Conservation (phyloP, 2,888 invertebrate species). For the Diachrysia chrysitis region DNA sequence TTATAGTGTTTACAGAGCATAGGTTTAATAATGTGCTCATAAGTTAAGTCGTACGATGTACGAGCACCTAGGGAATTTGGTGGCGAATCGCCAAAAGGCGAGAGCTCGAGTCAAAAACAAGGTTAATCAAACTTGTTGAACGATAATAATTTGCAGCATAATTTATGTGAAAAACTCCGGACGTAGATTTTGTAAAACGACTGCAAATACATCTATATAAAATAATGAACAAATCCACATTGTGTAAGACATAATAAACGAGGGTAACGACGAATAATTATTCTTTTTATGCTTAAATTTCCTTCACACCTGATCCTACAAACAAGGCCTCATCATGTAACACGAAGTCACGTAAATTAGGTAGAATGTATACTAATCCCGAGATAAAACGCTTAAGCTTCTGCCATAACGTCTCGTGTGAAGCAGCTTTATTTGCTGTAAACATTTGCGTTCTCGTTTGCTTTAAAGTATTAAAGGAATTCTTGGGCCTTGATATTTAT, state of each 20-base stretch:
- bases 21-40: slow-evolving; percentile 3
- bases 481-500: slow-evolving; percentile 58
- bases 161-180: slow-evolving; percentile 2
- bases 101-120: slow-evolving; percentile 8
- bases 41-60: slow-evolving; percentile 5
- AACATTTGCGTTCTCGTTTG: slow-evolving; percentile 76
- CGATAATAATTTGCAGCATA: slow-evolving; percentile 3
- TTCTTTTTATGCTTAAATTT: slow-evolving; percentile 60
- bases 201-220: not conserved
- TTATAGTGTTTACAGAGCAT: slow-evolving; percentile 13
- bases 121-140: slow-evolving; percentile 9
- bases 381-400: slow-evolving; percentile 84
- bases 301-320: slow-evolving; percentile 77
- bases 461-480: slow-evolving; percentile 72
- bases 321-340: slow-evolving; percentile 80
- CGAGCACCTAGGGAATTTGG: slow-evolving; percentile 17
- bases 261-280: slow-evolving; percentile 46
- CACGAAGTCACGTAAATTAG: slow-evolving; percentile 85
- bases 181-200: not conserved
- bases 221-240: slow-evolving; percentile 2
- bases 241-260: slow-evolving; percentile 17
- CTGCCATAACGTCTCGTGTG: slow-evolving; percentile 79
- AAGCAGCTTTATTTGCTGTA: slow-evolving; percentile 82
- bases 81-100: slow-evolving; percentile 6
- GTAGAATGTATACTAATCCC: slow-evolving; percentile 83